Percentiles rank a stretch among this genome's conserved stretches.
Conservation (phyloP, 2,797 vertebrate species). For the Anabas testudineus region DNA sequence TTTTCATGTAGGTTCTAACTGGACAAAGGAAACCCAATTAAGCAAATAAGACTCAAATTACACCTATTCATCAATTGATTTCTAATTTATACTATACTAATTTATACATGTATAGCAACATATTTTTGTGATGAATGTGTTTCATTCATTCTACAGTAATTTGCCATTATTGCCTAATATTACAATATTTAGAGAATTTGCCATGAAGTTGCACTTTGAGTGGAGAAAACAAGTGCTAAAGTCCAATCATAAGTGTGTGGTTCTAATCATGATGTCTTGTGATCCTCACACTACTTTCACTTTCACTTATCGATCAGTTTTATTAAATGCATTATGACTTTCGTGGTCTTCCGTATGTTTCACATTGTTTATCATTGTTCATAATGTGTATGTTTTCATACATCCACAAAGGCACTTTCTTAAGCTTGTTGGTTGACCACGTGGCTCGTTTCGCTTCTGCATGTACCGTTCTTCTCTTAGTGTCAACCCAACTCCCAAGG, state of each 20-base stretch:
- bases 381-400: fast-evolving
- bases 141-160: slow-evolving; percentile 1
- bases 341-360: background rate
- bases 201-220: background rate
- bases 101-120: background rate
- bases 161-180: background rate
- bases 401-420: background rate
- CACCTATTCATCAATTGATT: no score
- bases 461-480: slow-evolving; percentile 42
- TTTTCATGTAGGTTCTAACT: no score
- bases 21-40: no score
- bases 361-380: slow-evolving; percentile 22
- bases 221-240: background rate
- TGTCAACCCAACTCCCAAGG: slow-evolving; percentile 39
- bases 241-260: background rate
- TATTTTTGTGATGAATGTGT: background rate
- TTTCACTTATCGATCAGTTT: slow-evolving; percentile 9
- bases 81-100: no score
- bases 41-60: no score
- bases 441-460: slow-evolving; percentile 56
- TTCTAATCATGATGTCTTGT: slow-evolving; percentile 40
- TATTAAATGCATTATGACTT: background rate
- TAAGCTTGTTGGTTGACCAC: slow-evolving; percentile 9
- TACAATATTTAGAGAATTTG: background rate
- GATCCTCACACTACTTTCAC: slow-evolving; percentile 34